Evolutionary conservation across 1,140 invertebrate genomes (phyloP), one percentile per base, ranked within the genome.

Genomic region (Drosophila novamexicana): DNA sequence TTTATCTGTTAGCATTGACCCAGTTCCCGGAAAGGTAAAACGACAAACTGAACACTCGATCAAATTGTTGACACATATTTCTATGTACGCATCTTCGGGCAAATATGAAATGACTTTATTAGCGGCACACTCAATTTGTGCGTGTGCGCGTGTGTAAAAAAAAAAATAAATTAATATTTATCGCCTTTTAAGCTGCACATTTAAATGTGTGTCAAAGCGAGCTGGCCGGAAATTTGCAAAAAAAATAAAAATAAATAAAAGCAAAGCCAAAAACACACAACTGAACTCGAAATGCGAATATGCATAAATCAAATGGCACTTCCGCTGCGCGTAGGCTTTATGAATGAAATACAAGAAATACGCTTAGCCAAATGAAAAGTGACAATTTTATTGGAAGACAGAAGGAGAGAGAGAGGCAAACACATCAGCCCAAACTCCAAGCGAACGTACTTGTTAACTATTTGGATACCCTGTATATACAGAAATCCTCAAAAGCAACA

Each of bases 321-420:
- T 85, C 81, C 81, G 81, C 52, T 85, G 69, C 36, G 75, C 64
- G 81, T 85, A 75, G 81, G 81, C 54, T 53, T 59, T 47, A 53
- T 39, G 45, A 47, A 52, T 57, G 62, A 52, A 52, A 59, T 50
- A 42, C 39, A 45, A 44, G 37, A 47, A 73, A 57, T 37, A 42
- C 56, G 54, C 50, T 63, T 37, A 65, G 34, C 47, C 57, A 74
- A 70, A 81, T 81, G 74, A 85, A 78, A 78, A 81, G 78, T 85
- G 82, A 81, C 78, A 86, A 86, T 75, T 85, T 86, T 80, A 85
- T 83, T 85, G 82, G 81, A 78, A 81, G 69, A 81, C 77, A 77
- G 45, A 59, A 69, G 45, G 16, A 29, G 22, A 52, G 59, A 62
- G 56, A 67, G 61, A 57, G 29, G 34, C 18, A 58, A 34, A 14